Evolutionary conservation across 2,113 vertebrate genomes (phyloP), one percentile per base, ranked within the genome.

Genomic region (Hydrolagus affinis): DNA sequence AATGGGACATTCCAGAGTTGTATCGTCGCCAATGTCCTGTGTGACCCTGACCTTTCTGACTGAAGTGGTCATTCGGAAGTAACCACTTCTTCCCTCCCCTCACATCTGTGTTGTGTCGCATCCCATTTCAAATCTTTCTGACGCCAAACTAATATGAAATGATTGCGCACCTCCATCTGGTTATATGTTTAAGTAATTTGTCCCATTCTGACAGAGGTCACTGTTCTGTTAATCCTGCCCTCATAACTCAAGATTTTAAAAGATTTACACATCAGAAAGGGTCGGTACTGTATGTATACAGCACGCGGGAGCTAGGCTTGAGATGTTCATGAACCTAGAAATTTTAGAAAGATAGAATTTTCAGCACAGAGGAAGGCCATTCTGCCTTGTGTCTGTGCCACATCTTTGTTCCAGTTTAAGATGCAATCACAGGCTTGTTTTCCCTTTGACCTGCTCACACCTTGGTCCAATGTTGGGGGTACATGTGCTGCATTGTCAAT

Each of bases 71-170:
- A 66, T 12, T 83, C 66, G 60, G 62, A 83, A 30, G 78, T 83
- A 68, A 68, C 62, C 62, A 83, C 25, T 83, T 66, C 72, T 74
- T 19, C 60, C 60, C 60, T 83, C 9, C 60, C 64, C 25, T 66
- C 60, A 30, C 78, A 66, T 83, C 78, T 83, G 78, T 30, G 78
- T 83, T 83, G 60, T 83, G 25, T 68, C 78, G 25, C 19, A 32
- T 83, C 60, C 77, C 77, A 68, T 83, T 83, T 83, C 57, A 72
- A 60, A 21, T 83, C 25, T 17, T 62, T 21, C 32, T 66, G 78
- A 83, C 60, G 32, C 12, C 4, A 25, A 66, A 23, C 77, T 83
- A 66, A 83, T 66, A 11, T 32, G 17, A 30, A 1, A 64, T 17
- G 14, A 30, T 28, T 28, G 7, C 23, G 21, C 62, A 21, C 60